These are phyloP conservation scores for Parauchenoglanis ngamensis DNA, from an alignment of 2,797 vertebrate species.

Conservation along the genomic window DNA sequence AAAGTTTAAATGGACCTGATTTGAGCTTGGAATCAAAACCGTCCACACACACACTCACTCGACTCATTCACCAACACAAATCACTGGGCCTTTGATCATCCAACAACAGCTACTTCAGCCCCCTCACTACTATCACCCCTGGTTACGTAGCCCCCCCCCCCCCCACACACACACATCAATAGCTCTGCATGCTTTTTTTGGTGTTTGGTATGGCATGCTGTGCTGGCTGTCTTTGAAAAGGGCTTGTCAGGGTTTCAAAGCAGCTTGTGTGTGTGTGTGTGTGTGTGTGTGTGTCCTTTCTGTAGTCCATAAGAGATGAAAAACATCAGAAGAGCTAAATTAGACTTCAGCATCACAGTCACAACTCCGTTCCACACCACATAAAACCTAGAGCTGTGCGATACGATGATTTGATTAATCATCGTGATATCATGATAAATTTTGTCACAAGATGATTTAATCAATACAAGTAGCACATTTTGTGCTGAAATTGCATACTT, in stretches of 20 bases:
- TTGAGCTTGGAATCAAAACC: background rate
- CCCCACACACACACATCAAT: slow-evolving; percentile 47
- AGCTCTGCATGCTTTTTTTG: slow-evolving; percentile 38
- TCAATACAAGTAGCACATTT: background rate
- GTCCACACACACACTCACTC: background rate
- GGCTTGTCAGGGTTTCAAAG: slow-evolving; percentile 42
- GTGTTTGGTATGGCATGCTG: slow-evolving; percentile 33
- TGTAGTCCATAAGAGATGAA: background rate
- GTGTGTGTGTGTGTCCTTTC: background rate
- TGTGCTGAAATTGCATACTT: background rate
- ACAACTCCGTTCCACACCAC: background rate
- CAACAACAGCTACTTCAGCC: slow-evolving; percentile 66
- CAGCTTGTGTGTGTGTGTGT: slow-evolving; percentile 42
- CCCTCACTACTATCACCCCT: slow-evolving; percentile 24
- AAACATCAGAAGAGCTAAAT: background rate
- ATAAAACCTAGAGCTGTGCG: background rate
- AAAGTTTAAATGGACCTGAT: background rate
- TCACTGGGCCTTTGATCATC: slow-evolving; percentile 72
- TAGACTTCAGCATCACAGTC: slow-evolving; percentile 8
- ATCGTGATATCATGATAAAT: background rate
- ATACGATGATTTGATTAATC: background rate
- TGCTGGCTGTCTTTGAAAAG: slow-evolving; percentile 46
- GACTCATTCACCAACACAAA: slow-evolving; percentile 29
- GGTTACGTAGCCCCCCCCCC: slow-evolving; percentile 23
- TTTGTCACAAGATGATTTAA: background rate